Percentiles rank a stretch among this genome's conserved stretches.
Conservation (phyloP, 2,113 vertebrate genomes). For the Cryptomyrus ogoouensis region DNA sequence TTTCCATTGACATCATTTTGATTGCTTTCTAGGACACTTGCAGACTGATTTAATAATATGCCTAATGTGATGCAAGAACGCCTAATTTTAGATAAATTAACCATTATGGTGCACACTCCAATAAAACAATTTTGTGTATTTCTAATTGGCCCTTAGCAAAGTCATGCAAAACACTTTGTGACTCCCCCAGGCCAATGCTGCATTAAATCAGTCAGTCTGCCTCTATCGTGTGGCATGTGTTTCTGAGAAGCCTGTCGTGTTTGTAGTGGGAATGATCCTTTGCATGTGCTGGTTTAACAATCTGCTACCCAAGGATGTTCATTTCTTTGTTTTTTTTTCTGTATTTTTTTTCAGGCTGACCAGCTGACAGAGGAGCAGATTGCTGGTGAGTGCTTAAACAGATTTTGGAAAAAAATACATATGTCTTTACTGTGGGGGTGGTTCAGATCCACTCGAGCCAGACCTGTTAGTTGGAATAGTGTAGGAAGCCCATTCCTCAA, state of each 20-base stretch:
- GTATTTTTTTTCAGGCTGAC: constrained; percentile 33
- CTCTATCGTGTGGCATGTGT: neutral
- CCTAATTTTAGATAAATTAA: constrained; percentile 19
- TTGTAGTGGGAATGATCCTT: neutral
- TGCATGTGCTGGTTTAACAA: neutral
- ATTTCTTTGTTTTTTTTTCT: neutral
- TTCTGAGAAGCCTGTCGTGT: neutral
- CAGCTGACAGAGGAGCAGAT: constrained; percentile 45
- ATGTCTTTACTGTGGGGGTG: neutral
- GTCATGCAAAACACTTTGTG: neutral
- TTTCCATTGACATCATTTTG: constrained; percentile 5
- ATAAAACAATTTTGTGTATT: neutral
- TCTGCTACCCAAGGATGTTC: neutral
- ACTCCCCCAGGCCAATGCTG: neutral
- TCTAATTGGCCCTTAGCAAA: neutral
- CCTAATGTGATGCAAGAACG: constrained; percentile 11
- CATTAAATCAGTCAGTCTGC: neutral
- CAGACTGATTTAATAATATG: constrained; percentile 19
- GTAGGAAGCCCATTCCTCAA: neutral
- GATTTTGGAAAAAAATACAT: neutral
- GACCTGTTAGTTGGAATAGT: neutral
- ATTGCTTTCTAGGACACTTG: constrained; percentile 25
- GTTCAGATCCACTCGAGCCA: neutral
- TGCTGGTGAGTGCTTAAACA: constrained; percentile 33
- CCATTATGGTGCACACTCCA: neutral